Percentiles rank a stretch among this genome's conserved stretches.
phyloP scores from a whole-genome alignment of 2,797 vertebrate genomes.

The Coluber constrictor region DNA sequence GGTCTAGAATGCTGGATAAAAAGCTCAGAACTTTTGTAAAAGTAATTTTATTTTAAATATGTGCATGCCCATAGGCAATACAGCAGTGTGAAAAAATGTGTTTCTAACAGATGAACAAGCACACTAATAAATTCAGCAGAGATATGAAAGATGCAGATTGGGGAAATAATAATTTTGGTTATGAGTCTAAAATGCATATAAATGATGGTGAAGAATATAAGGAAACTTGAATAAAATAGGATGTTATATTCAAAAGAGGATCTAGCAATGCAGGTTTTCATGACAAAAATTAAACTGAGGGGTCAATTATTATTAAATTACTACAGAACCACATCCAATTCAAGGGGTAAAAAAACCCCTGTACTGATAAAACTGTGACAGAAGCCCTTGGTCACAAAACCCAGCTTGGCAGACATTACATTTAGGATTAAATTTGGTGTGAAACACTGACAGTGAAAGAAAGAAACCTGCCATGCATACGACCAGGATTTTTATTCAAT shows the following conservation, averaged over 20 bases:
- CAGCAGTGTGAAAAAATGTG: not conserved
- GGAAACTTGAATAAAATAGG: not conserved
- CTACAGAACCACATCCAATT: not conserved
- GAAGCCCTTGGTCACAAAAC: not conserved
- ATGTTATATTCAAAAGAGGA: not conserved
- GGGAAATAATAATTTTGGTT: not conserved
- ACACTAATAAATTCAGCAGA: not conserved
- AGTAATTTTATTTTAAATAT: not conserved
- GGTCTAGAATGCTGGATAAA: constrained; percentile 13
- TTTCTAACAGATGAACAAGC: not conserved
- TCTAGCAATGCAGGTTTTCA: not conserved
- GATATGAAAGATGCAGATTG: not conserved
- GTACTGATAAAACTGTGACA: not conserved
- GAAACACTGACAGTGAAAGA: not conserved
- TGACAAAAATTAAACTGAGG: not conserved
- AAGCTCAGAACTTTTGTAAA: constrained; percentile 12
- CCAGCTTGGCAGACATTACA: not conserved
- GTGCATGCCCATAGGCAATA: not conserved
- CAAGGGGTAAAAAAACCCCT: not conserved
- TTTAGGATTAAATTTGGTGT: not conserved
- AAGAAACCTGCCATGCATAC: not conserved
- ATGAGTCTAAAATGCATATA: not conserved
- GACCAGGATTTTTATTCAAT: not conserved
- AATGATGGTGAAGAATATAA: not conserved
- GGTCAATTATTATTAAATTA: not conserved